Evolutionary conservation across 2,888 invertebrate genomes (phyloP).

Genomic region (Mythimna lalbum): DNA sequence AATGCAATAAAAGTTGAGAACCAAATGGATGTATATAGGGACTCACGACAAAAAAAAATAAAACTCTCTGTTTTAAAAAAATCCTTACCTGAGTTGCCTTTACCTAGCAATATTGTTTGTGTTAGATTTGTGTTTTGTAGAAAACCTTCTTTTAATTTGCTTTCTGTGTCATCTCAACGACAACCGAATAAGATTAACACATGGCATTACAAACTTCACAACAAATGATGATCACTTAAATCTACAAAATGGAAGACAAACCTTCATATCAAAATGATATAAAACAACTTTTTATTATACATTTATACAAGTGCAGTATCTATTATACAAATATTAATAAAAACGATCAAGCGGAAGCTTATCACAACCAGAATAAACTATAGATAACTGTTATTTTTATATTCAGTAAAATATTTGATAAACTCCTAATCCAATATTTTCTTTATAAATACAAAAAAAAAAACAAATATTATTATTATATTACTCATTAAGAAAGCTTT

Average conservation of each 20-base stretch:
- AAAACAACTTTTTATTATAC: slow-evolving; percentile 54
- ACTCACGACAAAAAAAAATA: too few species aligned
- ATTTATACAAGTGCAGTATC: slow-evolving; percentile 43
- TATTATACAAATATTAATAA: slow-evolving; percentile 25
- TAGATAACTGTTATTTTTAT: slow-evolving; percentile 1
- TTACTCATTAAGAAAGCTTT: background rate
- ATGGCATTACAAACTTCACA: slow-evolving; percentile 35
- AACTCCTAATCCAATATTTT: slow-evolving; percentile 6
- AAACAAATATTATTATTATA: background rate
- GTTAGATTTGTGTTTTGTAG: background rate
- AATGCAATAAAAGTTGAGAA: background rate
- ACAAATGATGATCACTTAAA: slow-evolving; percentile 68
- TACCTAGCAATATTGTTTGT: background rate
- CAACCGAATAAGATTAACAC: slow-evolving; percentile 32
- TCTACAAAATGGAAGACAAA: slow-evolving; percentile 78
- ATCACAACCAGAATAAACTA: slow-evolving; percentile 60
- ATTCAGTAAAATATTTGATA: background rate
- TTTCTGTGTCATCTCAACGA: slow-evolving; percentile 13
- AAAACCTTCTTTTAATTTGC: background rate
- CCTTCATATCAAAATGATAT: slow-evolving; percentile 68
- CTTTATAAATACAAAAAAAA: background rate
- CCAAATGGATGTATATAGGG: background rate
- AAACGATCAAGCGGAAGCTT: slow-evolving; percentile 32
- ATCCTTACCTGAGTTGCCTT: background rate
- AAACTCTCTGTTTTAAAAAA: too few species aligned